Evolutionary conservation across 92 coral and sea anemone species (phyloP).

Genomic region (Epizoanthus stellaris): DNA sequence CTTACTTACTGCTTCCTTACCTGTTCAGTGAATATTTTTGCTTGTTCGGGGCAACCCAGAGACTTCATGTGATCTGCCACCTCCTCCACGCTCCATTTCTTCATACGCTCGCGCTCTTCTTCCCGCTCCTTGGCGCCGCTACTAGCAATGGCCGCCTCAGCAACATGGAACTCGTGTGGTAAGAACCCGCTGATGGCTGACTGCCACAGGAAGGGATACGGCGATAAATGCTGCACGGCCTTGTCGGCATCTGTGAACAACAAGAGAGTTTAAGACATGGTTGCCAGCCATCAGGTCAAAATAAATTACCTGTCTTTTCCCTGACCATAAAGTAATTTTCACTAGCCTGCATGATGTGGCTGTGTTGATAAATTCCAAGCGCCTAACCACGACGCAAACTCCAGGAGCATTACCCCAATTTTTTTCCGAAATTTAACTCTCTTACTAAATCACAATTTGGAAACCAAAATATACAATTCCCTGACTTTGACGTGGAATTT

Average conservation of each 20-base stretch:
- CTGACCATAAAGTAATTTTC: too few relatives aligned
- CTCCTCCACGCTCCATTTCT: conserved; percentile 58
- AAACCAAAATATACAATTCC: too few relatives aligned
- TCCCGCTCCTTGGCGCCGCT: conserved; percentile 58
- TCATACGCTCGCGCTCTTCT: conserved; percentile 44
- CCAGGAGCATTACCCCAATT: too few relatives aligned
- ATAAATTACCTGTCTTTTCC: too few relatives aligned
- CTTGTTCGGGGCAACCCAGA: conserved; percentile 64
- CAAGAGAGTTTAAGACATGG: background rate
- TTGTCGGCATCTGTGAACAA: conserved; percentile 64
- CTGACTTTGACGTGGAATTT: too few relatives aligned
- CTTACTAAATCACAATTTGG: too few relatives aligned
- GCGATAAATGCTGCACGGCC: conserved; percentile 65
- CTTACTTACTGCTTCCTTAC: background rate
- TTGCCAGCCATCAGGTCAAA: background rate
- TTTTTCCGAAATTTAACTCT: too few relatives aligned
- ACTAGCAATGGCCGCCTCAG: conserved; percentile 49
- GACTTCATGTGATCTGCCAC: conserved; percentile 63
- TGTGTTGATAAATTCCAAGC: too few relatives aligned
- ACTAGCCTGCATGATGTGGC: too few relatives aligned
- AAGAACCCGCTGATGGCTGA: conserved; percentile 47
- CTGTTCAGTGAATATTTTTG: conserved; percentile 62
- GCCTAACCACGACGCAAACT: too few relatives aligned
- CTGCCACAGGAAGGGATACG: conserved; percentile 68
- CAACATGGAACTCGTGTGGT: conserved; percentile 50